Base-by-base conservation (phyloP, 1,140 invertebrate species). In the Thereuonema tuberculata region DNA sequence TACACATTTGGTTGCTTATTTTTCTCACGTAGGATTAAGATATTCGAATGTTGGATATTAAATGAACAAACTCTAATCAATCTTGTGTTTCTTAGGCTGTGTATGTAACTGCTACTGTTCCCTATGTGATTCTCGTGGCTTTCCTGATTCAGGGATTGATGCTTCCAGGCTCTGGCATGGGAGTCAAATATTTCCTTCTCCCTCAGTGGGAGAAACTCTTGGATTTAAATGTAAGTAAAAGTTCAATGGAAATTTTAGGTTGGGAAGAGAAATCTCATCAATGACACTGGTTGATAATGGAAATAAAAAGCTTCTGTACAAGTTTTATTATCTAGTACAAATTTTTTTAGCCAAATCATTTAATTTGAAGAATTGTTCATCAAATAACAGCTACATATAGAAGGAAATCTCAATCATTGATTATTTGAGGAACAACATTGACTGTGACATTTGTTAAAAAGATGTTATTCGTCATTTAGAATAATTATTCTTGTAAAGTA, bases 21-120 rank as follows among this genome's bases (percentile, higher is more conserved):
- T n/a, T n/a, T n/a, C n/a, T n/a, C n/a, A n/a, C n/a, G n/a, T n/a
- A n/a, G n/a, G n/a, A n/a, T n/a, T n/a, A n/a, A n/a, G n/a, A n/a
- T n/a, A n/a, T n/a, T n/a, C n/a, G n/a, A n/a, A n/a, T n/a, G n/a
- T n/a, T n/a, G n/a, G n/a, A n/a, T n/a, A n/a, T n/a, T n/a, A n/a
- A n/a, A n/a, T n/a, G n/a, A n/a, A n/a, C n/a, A n/a, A n/a, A n/a
- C n/a, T n/a, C n/a, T n/a, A n/a, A n/a, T 54, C 24, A 25, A 9
- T 50, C 24, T 62, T 43, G 31, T 23, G 46, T 58, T 52, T 20
- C 25, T 20, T 9, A 25, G 85, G 88, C 17, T 82, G 84, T 21
- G 5, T 85, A 85, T 67, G 84, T 86, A 68, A 86, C 84, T 1
- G 70, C 85, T 0, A 68, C 84, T 5, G 87, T 89, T 70, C 87